Base-by-base conservation (phyloP, 2,888 invertebrate genomes). In the Lordiphosa andalusiaca region DNA sequence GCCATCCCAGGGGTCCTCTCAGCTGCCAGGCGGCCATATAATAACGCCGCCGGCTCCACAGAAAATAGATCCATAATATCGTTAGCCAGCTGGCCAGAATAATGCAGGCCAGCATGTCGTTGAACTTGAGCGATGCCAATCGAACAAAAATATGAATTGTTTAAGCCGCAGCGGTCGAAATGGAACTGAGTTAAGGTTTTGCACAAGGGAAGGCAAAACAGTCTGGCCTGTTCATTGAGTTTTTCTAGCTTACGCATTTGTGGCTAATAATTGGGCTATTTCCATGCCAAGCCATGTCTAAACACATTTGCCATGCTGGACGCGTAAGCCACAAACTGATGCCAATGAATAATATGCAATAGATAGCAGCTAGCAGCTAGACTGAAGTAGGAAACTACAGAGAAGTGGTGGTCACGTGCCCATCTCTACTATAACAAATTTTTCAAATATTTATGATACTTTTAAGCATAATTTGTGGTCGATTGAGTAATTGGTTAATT, bases 1-100 rank as follows among this genome's bases (percentile, higher is more conserved):
- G 88, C 60, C 86, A 69, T 3, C 89, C 89, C n/a, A 84, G 30
- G 2, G 89, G 88, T 2, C 89, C 88, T 9, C 74, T 73, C 16
- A 88, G 38, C 35, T 87, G 78, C 75, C 75, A 86, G 13, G 86
- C 87, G 0, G 73, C 78, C 49, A 60, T 76, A 33, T 88, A 88
- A 38, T 72, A 88, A 19, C 75, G 76, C 6, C 89, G 69, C 4
- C 89, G 80, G 9, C 80, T 82, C 89, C 89, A 88, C 16, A 88
- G 54, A 62, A 83, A 86, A 55, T 86, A 86, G 4, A 81, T 13
- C 74, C 84, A 85, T 13, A 84, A 19, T 23, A 76, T 6, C 3
- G 72, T 13, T 48, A 72, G 53, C 69, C 73, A 71, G 53, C 69
- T 63, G 46, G 37, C 23, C 39, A 87, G 55, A 38, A 83, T 47